Evolutionary conservation across 2,888 invertebrate species (phyloP).

Genomic region (Cerastis leucographa): DNA sequence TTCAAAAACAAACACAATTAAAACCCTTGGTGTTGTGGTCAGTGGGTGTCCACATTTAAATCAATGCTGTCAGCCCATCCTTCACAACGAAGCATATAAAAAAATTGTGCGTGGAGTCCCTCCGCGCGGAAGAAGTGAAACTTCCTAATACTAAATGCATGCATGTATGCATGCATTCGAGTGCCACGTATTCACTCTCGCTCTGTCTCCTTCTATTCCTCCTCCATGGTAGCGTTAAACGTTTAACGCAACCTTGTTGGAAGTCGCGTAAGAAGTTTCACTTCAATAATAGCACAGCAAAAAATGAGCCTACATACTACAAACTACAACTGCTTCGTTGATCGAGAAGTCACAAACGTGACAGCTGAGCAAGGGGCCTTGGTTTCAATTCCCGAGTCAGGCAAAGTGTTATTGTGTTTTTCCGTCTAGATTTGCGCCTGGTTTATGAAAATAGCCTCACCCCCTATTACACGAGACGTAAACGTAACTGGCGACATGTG

Average conservation of each 20-base stretch:
- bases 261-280: too few relatives aligned
- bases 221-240: too few relatives aligned
- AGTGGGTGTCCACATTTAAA: not conserved
- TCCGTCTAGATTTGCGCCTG: not conserved
- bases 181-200: too few relatives aligned
- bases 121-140: too few relatives aligned
- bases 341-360: not conserved
- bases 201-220: too few relatives aligned
- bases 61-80: not conserved
- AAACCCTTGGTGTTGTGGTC: constrained; percentile 6
- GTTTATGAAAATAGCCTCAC: not conserved
- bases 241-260: too few relatives aligned
- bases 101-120: too few relatives aligned
- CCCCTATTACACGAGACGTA: not conserved
- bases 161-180: too few relatives aligned
- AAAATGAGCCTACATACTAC: not conserved
- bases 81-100: not conserved
- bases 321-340: not conserved
- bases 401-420: not conserved
- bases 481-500: not conserved
- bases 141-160: too few relatives aligned
- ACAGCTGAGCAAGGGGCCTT: not conserved
- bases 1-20: constrained; percentile 13
- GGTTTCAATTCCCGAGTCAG: not conserved
- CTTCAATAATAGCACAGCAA: too few relatives aligned